phyloP scores from a whole-genome alignment of 2,113 vertebrate genomes.

The Aegotheles bennettii region DNA sequence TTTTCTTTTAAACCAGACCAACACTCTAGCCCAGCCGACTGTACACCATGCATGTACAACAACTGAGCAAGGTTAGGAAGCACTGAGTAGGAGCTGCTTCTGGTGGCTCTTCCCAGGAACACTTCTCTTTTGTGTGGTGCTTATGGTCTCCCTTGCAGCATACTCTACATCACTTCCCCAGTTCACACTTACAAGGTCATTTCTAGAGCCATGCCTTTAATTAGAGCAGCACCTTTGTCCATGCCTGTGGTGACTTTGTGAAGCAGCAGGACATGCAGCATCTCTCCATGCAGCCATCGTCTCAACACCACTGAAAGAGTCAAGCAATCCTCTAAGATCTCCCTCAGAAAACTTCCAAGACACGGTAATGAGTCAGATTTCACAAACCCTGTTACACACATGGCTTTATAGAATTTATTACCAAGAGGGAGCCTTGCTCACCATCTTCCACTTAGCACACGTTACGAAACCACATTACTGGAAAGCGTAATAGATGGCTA shows the following conservation, averaged over 20 bases:
- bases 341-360: not conserved
- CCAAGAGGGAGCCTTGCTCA: not conserved
- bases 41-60: not conserved
- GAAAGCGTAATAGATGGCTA: not conserved
- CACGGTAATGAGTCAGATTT: not conserved
- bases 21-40: not conserved
- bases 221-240: rapidly evolving
- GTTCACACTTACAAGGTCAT: not conserved
- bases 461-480: not conserved
- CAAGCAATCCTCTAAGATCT: not conserved
- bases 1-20: not conserved
- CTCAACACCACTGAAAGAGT: not conserved
- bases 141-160: not conserved
- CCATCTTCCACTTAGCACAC: not conserved
- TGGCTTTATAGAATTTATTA: not conserved
- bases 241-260: not conserved
- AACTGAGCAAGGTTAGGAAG: not conserved
- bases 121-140: not conserved
- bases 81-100: not conserved
- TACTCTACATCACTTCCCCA: not conserved
- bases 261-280: not conserved
- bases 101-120: not conserved
- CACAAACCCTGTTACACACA: not conserved
- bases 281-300: not conserved
- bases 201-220: not conserved